Percentiles rank a stretch among this genome's conserved stretches.
These are phyloP conservation scores for Montipora capricornis DNA, from an alignment of 64 coral and sea anemone genomes.

Conservation along the genomic window DNA sequence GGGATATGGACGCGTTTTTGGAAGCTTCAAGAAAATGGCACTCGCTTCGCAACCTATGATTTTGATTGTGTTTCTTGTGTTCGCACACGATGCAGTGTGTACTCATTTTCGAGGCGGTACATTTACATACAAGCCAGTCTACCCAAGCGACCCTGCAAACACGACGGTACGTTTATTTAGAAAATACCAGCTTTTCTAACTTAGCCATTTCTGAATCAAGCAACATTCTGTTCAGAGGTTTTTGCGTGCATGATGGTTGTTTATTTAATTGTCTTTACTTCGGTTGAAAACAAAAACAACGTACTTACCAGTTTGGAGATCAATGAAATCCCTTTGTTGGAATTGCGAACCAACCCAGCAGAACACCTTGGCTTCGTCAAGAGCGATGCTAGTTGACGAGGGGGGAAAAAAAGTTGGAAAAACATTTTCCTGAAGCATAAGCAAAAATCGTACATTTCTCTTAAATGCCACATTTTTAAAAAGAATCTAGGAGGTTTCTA, in stretches of 20 bases:
- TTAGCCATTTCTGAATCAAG: no score
- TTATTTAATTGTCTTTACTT: not conserved
- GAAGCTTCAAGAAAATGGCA: not conserved
- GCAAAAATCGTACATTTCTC: no score
- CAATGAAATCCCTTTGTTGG: not conserved
- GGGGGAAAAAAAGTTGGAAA: not conserved
- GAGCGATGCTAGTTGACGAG: no score
- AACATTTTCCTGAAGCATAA: no score
- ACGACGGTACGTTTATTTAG: constrained; percentile 19
- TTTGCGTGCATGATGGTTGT: not conserved
- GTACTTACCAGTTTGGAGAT: not conserved
- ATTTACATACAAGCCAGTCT: constrained; percentile 28
- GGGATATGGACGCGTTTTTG: no score
- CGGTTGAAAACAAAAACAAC: not conserved
- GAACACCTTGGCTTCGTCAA: no score
- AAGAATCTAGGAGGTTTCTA: no score
- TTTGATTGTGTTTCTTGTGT: not conserved
- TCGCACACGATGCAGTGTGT: not conserved
- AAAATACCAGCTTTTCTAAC: no score
- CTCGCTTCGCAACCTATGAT: not conserved
- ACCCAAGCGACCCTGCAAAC: constrained; percentile 12
- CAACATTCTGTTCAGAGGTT: not conserved
- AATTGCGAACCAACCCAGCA: no score
- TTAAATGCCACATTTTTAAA: no score
- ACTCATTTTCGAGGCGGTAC: constrained; percentile 44